Percentiles rank a stretch among this genome's conserved stretches.
These are phyloP conservation scores for Gastracanthus pulcherrimus DNA, from an alignment of 2,888 invertebrate species.

Conservation along the genomic window DNA sequence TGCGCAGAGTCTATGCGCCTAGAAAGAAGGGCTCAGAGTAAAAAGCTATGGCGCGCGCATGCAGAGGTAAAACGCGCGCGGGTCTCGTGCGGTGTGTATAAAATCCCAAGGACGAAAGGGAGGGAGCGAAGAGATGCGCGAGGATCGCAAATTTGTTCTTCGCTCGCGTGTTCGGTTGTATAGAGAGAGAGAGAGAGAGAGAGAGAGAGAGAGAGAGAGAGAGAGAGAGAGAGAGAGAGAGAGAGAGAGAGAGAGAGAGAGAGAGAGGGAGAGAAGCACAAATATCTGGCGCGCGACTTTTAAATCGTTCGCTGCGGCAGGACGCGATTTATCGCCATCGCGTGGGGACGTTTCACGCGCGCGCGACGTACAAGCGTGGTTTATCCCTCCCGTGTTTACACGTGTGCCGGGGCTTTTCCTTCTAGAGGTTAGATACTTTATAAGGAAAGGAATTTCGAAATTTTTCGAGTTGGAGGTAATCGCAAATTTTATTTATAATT, in stretches of 20 bases:
- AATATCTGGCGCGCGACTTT: constrained; percentile 20
- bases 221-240: too few species aligned
- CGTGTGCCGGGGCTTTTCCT: not conserved
- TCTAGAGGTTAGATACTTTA: not conserved
- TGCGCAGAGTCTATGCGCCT: too few species aligned
- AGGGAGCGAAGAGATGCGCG: not conserved
- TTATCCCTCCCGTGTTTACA: not conserved
- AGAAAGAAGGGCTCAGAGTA: too few species aligned
- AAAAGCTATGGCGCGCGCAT: not conserved
- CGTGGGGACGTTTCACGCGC: not conserved
- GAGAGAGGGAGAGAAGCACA: not conserved
- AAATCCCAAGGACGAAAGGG: constrained; percentile 4
- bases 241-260: too few species aligned
- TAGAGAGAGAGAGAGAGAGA: too few species aligned
- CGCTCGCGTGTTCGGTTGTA: not conserved
- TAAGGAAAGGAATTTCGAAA: not conserved
- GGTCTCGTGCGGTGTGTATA: too few species aligned
- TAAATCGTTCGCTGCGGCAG: constrained; percentile 41
- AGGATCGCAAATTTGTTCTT: constrained; percentile 46
- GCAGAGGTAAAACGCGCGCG: not conserved
- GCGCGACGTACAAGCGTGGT: not conserved
- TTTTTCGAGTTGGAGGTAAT: too few species aligned
- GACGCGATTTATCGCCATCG: constrained; percentile 30
- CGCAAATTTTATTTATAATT: too few species aligned
- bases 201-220: too few species aligned